A percentile compares a stretch with the other conserved stretches of the same genome.
Evolutionary conservation across 2,113 vertebrate genomes (phyloP).

Genomic region (Camelus dromedarius): DNA sequence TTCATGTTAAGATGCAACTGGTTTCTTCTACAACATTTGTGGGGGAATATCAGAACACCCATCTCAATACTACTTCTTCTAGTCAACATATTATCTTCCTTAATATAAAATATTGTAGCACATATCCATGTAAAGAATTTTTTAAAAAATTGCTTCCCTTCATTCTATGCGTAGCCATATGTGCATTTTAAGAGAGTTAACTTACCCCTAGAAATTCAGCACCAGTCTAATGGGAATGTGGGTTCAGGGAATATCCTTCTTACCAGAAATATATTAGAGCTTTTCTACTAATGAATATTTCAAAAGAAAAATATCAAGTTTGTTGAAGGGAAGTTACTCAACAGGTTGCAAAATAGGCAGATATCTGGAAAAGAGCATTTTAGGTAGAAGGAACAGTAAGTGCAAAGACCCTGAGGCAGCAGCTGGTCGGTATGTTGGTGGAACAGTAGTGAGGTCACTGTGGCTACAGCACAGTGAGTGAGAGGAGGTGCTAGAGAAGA

Average conservation of each 20-base stretch:
- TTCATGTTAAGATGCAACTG: neutral
- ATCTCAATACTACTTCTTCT: neutral
- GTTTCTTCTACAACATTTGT: neutral
- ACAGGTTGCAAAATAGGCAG: neutral
- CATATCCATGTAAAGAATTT: neutral
- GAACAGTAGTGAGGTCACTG: too few relatives aligned
- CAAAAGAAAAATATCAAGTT: neutral
- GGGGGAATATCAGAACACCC: neutral
- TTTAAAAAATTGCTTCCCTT: neutral
- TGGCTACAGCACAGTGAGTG: too few relatives aligned
- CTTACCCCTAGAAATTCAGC: neutral
- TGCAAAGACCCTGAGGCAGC: neutral
- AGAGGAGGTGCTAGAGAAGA: neutral
- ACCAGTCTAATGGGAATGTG: neutral
- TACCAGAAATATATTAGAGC: neutral
- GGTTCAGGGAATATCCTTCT: neutral
- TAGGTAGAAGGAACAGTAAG: neutral
- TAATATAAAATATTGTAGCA: neutral
- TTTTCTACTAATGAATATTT: neutral
- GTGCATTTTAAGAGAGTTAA: neutral
- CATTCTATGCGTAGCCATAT: neutral
- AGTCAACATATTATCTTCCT: neutral
- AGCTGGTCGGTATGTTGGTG: fast-evolving
- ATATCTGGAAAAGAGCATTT: neutral
- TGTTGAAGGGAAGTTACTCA: neutral